Evolutionary conservation across 2,888 invertebrate genomes (phyloP), one percentile per base, ranked within the genome.

Genomic region (Sympetrum striolatum): DNA sequence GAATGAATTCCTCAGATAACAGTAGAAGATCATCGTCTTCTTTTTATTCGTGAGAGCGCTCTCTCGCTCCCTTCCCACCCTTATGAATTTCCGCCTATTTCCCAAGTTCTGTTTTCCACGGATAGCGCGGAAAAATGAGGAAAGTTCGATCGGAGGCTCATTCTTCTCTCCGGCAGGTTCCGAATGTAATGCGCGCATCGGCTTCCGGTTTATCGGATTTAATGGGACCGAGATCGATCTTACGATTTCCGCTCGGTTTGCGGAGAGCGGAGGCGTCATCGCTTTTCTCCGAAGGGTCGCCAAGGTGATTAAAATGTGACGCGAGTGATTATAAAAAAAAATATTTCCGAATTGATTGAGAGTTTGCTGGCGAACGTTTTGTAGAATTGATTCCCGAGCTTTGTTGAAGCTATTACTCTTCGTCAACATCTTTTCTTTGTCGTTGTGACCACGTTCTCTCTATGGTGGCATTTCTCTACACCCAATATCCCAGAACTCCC

Each of bases 101-200:
- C 86, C 86, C 86, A 60, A 86, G 86, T 60, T 60, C 86, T 86
- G 86, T 86, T 86, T 86, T 86, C 86, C 86, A 86, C 86, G 64
- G 58, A 22, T 37, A 35, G 37, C 64, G 37, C 60, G 86, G 73
- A 86, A 86, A 86, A 60, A 86, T 82, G 60, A 86, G 4, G 86
- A 60, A 64, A 86, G 86, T 86, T 37, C 35, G 37, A 60, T 60
- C 39, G 58, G 60, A 2, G 64, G 18, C 60, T 2, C 86, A 37
- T 14, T 86, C 86, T 58, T 60, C 14, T 86, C 60, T 2, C 35
- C 15, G 4, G 1, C 53, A 25, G 15, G 35, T 58, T 64, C 60
- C 12, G 60, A 39, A 22, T 22, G n/a, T 12, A 15, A 44, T 22
- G 22, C 12, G 37, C 35, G 60, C 60, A 86, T 60, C 86, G 37